Evolutionary conservation across 2,113 vertebrate species (phyloP), one percentile per base, ranked within the genome.

Genomic region (Leptodactylus fuscus): DNA sequence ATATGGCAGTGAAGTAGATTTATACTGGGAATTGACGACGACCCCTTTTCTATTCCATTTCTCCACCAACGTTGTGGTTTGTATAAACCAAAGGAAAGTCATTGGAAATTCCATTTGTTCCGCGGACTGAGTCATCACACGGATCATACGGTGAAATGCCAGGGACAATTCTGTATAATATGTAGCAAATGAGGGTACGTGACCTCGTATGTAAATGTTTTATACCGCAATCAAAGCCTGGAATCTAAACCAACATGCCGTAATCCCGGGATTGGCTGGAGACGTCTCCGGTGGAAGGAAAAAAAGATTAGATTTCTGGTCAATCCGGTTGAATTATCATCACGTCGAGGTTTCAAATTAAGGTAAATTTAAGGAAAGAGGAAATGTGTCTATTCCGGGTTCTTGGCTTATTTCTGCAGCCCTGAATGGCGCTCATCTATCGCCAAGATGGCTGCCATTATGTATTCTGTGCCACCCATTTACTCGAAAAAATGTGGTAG

Each of bases 181-280:
- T 78, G 75, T 36, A 22, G 49, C 32, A 55, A 29, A 78, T 53
- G 75, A 53, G 29, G 49, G 38, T 36, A 5, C 32, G 34, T 77
- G 29, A 38, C 75, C 32, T 55, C 10, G 75, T 55, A 78, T 78
- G 49, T 55, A 78, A 78, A 55, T 78, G 75, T 55, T 78, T 78
- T 18, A 53, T 53, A n/a, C 32, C 18, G 29, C 29, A 36, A 77
- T 32, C 48, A 51, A 76, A 76, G 73, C 41, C 46, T 49, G 46
- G 46, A 49, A 49, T 49, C 7, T 49, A 49, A 49, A 49, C 2
- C 46, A 2, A 11, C 12, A 49, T 49, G 2, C 12, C 6, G 12
- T 2, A 70, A 38, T 70, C 67, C n/a, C 13, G n/a, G n/a, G n/a
- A n/a, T n/a, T n/a, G 22, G 5, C 58, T 60, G n/a, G 58, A 60